phyloP scores from a whole-genome alignment of 2,113 vertebrate genomes.

The Agapornis roseicollis region DNA sequence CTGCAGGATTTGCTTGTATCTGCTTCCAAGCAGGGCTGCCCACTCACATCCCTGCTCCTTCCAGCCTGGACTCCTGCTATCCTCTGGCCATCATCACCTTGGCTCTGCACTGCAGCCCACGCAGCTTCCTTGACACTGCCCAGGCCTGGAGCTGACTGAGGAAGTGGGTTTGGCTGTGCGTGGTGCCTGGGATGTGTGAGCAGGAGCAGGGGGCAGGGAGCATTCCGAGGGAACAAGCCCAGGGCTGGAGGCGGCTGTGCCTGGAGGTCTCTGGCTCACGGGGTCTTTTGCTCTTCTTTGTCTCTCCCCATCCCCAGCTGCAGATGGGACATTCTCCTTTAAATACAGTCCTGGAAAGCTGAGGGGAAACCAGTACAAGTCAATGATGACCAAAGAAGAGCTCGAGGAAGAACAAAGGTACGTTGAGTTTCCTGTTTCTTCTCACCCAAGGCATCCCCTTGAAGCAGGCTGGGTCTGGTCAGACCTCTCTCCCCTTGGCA shows the following conservation, averaged over 20 bases:
- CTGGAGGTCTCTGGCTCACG: background rate
- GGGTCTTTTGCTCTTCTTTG: background rate
- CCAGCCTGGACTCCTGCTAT: background rate
- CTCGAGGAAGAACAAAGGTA: conserved; percentile 93
- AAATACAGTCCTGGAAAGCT: conserved; percentile 83
- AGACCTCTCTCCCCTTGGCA: background rate
- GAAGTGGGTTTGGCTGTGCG: background rate
- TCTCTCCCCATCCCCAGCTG: conserved; percentile 36
- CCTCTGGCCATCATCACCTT: background rate
- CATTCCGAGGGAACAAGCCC: background rate
- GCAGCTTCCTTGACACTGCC: background rate
- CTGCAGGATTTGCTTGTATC: background rate
- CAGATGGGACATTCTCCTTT: conserved; percentile 72
- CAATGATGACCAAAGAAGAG: conserved; percentile 89
- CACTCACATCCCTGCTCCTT: accelerated
- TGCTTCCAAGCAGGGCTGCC: background rate
- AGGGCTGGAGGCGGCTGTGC: background rate
- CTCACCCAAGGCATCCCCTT: background rate
- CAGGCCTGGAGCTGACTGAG: background rate
- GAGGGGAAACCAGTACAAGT: conserved; percentile 84
- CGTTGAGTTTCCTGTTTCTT: background rate
- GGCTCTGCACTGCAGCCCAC: background rate
- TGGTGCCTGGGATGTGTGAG: background rate
- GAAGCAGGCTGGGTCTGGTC: background rate
- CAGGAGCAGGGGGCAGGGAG: background rate